Base-by-base conservation (phyloP, 2,797 vertebrate genomes). In the Yasuhikotakia modesta region DNA sequence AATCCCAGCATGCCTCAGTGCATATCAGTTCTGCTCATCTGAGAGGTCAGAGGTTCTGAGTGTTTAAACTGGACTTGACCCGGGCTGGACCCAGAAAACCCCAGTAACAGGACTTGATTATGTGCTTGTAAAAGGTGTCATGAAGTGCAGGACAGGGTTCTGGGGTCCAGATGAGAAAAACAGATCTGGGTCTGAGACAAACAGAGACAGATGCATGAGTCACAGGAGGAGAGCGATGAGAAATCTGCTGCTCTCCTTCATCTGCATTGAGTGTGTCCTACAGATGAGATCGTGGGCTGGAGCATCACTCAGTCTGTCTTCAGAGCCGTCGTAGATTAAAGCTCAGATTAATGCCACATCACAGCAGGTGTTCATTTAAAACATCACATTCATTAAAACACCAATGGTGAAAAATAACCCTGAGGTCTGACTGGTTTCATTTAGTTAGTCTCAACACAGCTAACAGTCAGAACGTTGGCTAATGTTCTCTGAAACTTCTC, bases 41-140 rank as follows among this genome's bases (percentile, higher is more conserved):
- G 10, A 57, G 81, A 79, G 35, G 53, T 57, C 22, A 30, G 19
- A 48, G 52, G 14, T 50, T 83, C 73, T 30, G 32, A 60, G 73
- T 85, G 83, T 89, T 90, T 89, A 73, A 87, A 69, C 84, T 89
- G 86, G 86, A 91, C 84, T 87, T 70, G 81, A 75, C 77, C 90
- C 91, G 88, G 87, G 81, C 19, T 45, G 17, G 11, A 43, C 32
- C 88, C 88, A 88, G 71, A 73, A 87, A 88, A 89, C 83, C 86
- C 83, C 61, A 22, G 72, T 71, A 87, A 85, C 78, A 73, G 70
- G 64, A 85, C 82, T 80, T 73, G 73, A 87, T 85, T 86, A 86
- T 81, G 84, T 73, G 79, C 83, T 83, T 81, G 43, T 71, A 82
- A 86, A 83, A 77, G 85, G 73, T 85, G 83, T 85, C 72, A 86